A percentile compares a stretch with the other conserved stretches of the same genome.
phyloP scores from a whole-genome alignment of 2,113 vertebrate genomes.

The Gyps fulvus region DNA sequence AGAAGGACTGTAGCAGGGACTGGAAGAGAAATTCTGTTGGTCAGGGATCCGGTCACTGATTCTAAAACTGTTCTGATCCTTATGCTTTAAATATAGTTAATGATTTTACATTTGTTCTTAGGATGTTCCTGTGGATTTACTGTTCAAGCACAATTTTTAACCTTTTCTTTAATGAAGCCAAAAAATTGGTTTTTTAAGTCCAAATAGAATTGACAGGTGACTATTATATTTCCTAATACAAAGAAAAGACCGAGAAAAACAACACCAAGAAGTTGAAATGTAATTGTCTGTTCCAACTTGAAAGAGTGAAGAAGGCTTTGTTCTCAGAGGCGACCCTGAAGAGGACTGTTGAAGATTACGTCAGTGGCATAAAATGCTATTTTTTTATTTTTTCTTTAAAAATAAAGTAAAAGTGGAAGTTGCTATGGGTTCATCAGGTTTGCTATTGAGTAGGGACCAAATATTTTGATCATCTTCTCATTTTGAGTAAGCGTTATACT shows the following conservation, averaged over 20 bases:
- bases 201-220: neutral
- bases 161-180: neutral
- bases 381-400: neutral
- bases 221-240: neutral
- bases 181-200: neutral
- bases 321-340: neutral
- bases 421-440: neutral
- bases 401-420: neutral
- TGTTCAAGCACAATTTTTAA: neutral
- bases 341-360: neutral
- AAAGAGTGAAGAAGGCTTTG: neutral
- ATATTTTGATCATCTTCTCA: neutral
- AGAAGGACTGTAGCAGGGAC: neutral
- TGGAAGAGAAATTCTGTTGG: neutral
- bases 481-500: neutral
- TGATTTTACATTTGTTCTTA: neutral
- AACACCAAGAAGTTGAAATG: neutral
- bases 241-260: neutral
- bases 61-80: neutral
- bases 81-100: neutral
- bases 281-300: neutral
- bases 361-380: neutral
- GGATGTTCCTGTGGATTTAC: neutral
- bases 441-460: neutral
- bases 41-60: neutral